Evolutionary conservation across 2,113 vertebrate genomes (phyloP), one percentile per base, ranked within the genome.

Genomic region (Etheostoma spectabile): DNA sequence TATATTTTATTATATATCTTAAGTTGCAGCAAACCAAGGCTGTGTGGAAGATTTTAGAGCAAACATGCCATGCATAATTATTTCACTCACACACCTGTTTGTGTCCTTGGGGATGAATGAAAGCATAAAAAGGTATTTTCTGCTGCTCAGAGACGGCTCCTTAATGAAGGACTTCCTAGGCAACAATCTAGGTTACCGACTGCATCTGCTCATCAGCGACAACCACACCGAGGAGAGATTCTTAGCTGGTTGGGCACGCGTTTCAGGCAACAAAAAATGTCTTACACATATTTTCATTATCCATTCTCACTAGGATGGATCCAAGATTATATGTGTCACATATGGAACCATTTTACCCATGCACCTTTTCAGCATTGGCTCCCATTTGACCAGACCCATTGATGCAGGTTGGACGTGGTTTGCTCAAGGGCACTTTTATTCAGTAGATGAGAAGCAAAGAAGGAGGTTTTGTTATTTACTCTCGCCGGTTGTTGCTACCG

Each of bases 101-200:
- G 72, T 88, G 77, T 90, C 90, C 88, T 82, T 77, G 62, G 88
- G 82, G 83, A 93, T 38, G 15, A 57, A 61, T 12, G 30, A 46
- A 74, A 84, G 75, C 67, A 70, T 65, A 81, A 52, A 53, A 69
- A 77, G 24, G 69, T 74, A 78, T 90, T 83, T 83, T 82, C 62
- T 79, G 30, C 65, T 38, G 53, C 85, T 80, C 27, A 42, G 74
- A 67, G 73, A 67, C 51, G 8, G 52, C 60, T 51, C 60, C 74
- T 81, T 93, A 93, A 94, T 93, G 91, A 93, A 85, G 76, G 78
- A 83, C 60, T 80, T 71, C 86, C 85, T 77, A 21, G 82, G 82
- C 86, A 90, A 91, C 89, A 77, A 89, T 91, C 77, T 83, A 49
- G 86, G 87, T 88, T 88, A 70, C 21, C 42, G 13, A 71, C 55